phyloP scores from a whole-genome alignment of 2,797 vertebrate species.

The Eleutherodactylus coqui region DNA sequence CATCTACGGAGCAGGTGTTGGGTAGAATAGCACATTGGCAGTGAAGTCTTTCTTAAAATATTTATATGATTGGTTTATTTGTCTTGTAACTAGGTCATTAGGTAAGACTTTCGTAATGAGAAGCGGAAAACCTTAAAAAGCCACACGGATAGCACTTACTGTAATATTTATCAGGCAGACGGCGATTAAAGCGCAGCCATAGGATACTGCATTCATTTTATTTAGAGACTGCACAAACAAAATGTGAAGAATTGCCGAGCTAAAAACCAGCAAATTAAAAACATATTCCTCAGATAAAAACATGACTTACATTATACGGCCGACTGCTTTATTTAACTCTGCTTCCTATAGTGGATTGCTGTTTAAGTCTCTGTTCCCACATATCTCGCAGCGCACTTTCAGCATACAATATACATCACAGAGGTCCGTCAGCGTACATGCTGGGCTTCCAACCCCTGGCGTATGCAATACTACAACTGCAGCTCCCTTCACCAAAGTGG shows the following conservation, averaged over 20 bases:
- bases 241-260: background rate
- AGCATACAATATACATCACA: no score
- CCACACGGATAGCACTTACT: background rate
- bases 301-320: background rate
- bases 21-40: constrained; percentile 7
- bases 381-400: no score
- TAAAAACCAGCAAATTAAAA: constrained; percentile 12
- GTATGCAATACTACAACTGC: no score
- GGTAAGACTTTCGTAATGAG: constrained; percentile 24
- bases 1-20: constrained; percentile 18
- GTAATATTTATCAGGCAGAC: constrained; percentile 30
- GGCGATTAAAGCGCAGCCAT: constrained; percentile 10
- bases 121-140: constrained; percentile 11
- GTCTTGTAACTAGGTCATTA: constrained; percentile 16
- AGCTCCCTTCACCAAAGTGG: no score
- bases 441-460: no score
- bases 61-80: constrained; percentile 26
- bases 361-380: background rate
- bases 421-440: no score
- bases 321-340: background rate
- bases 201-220: background rate
- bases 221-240: constrained; percentile 4
- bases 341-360: background rate
- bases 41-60: constrained; percentile 32
- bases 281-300: constrained; percentile 13